phyloP scores from a whole-genome alignment of 2,888 invertebrate genomes.

The Gonocerus acuteangulatus region DNA sequence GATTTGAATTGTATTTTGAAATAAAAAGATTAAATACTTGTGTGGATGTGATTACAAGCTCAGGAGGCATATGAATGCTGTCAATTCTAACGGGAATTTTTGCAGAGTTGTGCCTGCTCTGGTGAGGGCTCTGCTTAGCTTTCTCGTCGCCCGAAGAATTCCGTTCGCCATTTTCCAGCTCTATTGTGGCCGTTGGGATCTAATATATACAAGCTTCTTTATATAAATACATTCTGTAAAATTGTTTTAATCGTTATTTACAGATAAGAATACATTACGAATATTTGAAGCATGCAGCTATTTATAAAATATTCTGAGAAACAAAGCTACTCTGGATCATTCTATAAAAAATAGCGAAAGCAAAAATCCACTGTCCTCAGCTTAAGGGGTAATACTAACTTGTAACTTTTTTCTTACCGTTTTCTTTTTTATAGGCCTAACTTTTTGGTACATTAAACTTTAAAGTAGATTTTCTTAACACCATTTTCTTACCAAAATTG shows the following conservation, averaged over 20 bases:
- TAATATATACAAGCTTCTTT: constrained; percentile 23
- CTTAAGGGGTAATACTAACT: no score
- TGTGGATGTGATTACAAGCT: constrained; percentile 46
- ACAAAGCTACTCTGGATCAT: no score
- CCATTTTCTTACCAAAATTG: no score
- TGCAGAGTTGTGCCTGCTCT: neutral
- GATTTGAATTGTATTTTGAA: neutral
- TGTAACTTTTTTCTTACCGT: no score
- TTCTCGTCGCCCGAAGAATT: constrained; percentile 29
- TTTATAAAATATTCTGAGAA: no score
- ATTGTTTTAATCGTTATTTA: neutral
- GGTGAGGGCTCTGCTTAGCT: neutral
- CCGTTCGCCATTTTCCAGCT: constrained; percentile 32
- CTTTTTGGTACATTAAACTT: no score
- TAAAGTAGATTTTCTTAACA: no score
- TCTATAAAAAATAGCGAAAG: no score
- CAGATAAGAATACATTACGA: no score
- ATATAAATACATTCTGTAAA: neutral
- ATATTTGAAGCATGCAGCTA: no score
- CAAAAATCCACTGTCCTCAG: no score
- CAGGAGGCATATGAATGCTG: constrained; percentile 45
- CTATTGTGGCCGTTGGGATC: constrained; percentile 36
- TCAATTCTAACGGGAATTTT: constrained; percentile 11
- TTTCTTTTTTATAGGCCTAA: no score
- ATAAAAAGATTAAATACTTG: constrained; percentile 36